Conservation (phyloP, 37 sponge, comb jelly and placozoan genomes). For the Chondrosia reniformis region DNA sequence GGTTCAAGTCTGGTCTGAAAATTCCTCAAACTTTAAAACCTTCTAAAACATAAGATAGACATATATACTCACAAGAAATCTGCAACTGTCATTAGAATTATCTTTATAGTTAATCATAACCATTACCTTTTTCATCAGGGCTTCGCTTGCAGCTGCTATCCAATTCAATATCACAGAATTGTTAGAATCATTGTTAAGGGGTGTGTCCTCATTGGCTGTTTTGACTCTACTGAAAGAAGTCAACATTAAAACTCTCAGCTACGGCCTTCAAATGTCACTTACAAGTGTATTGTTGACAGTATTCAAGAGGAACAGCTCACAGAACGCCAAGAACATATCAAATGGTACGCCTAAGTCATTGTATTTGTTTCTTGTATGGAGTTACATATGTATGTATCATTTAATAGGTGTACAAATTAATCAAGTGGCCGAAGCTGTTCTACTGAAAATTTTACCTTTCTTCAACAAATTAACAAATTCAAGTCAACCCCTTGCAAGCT, state of each 20-base stretch:
- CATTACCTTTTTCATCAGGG: background rate
- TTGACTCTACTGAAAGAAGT: background rate
- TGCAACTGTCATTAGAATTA: no score
- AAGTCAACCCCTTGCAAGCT: background rate
- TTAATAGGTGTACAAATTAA: background rate
- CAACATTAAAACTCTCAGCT: background rate
- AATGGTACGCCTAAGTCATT: background rate
- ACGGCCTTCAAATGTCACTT: background rate
- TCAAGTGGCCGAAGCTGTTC: background rate
- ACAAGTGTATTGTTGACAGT: background rate
- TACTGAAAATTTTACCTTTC: background rate
- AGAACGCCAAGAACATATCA: background rate
- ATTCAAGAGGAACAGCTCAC: no score
- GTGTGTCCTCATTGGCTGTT: background rate
- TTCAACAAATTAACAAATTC: background rate
- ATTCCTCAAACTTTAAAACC: no score
- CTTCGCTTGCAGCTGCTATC: background rate
- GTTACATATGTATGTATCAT: background rate
- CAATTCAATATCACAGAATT: background rate
- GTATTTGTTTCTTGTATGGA: constrained; percentile 34
- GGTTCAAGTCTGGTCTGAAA: no score
- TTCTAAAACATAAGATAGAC: no score
- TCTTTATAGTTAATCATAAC: no score
- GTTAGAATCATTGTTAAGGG: background rate
- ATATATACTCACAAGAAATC: no score